phyloP scores from a whole-genome alignment of 2,888 invertebrate species.

The Schizaphis graminum region DNA sequence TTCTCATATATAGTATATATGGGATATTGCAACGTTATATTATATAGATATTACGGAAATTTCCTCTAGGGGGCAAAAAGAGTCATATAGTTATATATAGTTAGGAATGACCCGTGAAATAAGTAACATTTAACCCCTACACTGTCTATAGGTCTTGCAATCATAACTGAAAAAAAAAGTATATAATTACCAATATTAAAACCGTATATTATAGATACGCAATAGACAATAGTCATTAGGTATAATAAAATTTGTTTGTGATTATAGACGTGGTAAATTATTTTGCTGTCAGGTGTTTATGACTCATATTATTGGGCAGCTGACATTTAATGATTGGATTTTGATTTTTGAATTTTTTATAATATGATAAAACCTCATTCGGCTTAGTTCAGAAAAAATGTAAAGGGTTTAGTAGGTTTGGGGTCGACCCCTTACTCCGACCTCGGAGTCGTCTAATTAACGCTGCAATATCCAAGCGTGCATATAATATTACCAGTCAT shows the following conservation, averaged over 20 bases:
- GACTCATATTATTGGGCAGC: conserved; percentile 43
- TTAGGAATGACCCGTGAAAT: conserved; percentile 62
- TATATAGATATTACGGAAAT: conserved; percentile 18
- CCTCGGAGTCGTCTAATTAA: conserved; percentile 62
- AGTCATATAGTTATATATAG: conserved; percentile 26
- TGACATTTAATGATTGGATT: conserved; percentile 46
- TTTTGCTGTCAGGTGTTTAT: conserved; percentile 35
- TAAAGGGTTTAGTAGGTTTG: conserved; percentile 61
- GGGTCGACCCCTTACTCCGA: conserved; percentile 52
- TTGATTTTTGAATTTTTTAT: conserved; percentile 55
- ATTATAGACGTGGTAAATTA: background rate
- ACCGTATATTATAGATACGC: background rate
- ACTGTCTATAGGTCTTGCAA: background rate
- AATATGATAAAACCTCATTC: background rate
- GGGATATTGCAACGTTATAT: background rate
- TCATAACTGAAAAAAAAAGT: conserved; percentile 19
- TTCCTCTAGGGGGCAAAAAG: conserved; percentile 32
- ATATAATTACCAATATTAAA: background rate
- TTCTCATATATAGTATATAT: background rate
- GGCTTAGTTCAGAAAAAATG: conserved; percentile 7
- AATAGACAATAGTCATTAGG: background rate
- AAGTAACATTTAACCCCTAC: conserved; percentile 43
- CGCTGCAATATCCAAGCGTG: conserved; percentile 34
- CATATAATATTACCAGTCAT: conserved; percentile 57
- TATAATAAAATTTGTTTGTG: background rate